A percentile compares a stretch with the other conserved stretches of the same genome.
Evolutionary conservation across 2,113 vertebrate genomes (phyloP).

Genomic region (Baryphthengus martii): DNA sequence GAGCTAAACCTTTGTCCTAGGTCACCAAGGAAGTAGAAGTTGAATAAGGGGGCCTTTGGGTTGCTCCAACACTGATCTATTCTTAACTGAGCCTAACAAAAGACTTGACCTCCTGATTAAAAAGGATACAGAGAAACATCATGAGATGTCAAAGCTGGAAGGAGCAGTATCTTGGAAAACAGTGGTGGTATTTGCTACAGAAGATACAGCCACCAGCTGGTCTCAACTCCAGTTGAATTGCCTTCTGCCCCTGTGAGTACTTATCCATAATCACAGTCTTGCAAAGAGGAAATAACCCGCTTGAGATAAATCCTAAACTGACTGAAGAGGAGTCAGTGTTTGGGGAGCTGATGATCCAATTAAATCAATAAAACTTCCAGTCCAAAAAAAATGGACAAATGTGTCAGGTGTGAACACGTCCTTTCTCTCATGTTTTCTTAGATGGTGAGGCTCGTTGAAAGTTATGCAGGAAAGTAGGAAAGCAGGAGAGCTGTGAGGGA

Average conservation of each 20-base stretch:
- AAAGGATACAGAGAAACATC: background rate
- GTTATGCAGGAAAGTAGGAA: background rate
- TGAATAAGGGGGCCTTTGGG: background rate
- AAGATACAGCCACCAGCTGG: conserved; percentile 3
- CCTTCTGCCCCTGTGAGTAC: background rate
- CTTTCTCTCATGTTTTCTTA: background rate
- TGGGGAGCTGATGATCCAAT: background rate
- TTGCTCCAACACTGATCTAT: background rate
- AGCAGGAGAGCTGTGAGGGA: background rate
- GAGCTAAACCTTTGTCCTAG: background rate
- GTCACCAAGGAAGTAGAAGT: conserved; percentile 5
- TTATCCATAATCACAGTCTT: background rate
- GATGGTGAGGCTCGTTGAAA: background rate
- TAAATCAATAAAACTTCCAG: background rate
- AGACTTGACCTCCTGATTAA: background rate
- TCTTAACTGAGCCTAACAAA: background rate
- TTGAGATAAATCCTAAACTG: background rate
- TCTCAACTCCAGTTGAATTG: background rate
- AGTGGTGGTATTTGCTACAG: background rate
- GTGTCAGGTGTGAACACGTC: background rate
- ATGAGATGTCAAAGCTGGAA: background rate
- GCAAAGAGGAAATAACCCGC: background rate
- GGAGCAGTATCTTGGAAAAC: background rate
- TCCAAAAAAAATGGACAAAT: background rate
- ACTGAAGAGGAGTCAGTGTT: background rate